Evolutionary conservation across 1,140 invertebrate species (phyloP), one percentile per base, ranked within the genome.

Genomic region (Halictus rubicundus): DNA sequence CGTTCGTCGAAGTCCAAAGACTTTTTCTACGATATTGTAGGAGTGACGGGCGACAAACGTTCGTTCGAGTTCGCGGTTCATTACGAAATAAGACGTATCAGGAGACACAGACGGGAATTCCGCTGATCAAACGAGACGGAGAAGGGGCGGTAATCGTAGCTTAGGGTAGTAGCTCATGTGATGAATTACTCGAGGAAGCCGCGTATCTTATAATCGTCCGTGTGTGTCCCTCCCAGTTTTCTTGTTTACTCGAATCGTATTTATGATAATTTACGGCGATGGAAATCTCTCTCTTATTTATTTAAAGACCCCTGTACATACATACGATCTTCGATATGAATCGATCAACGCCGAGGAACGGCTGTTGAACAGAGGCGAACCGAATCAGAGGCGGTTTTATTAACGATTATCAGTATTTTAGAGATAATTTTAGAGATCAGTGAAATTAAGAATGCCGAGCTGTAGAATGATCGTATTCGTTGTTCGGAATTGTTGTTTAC

Each of bases 251-350:
- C 68, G 59, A 64, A 72, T 64, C 39, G 23, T 84, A 85, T 85
- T 85, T 84, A 85, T 85, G 70, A 74, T 83, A 25, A 14, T 21
- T 54, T 60, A 66, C 60, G n/a, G 66, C 76, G 64, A 80, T 63
- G 59, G 32, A 69, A 32, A 64, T 64, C 68, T 57, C 77, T 78
- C 77, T 78, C 37, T 83, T 86, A 85, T 86, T 85, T 85, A 82
- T 86, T 86, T 80, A 79, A 66, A 74, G 14, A 73, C 54, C 61
- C 61, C 8, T 79, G 71, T 79, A 79, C 37, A 79, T 79, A 78
- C 60, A 73, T 78, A 74, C 63, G 37, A n/a, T n/a, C n/a, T 65
- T 79, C 49, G 66, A 79, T 68, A 63, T 66, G 39, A 61, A 65
- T 79, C 52, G 63, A 71, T 72, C 57, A 23, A 72, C 46, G 23